These are phyloP conservation scores for Oplegnathus fasciatus DNA, from an alignment of 2,113 vertebrate species.

Conservation along the genomic window DNA sequence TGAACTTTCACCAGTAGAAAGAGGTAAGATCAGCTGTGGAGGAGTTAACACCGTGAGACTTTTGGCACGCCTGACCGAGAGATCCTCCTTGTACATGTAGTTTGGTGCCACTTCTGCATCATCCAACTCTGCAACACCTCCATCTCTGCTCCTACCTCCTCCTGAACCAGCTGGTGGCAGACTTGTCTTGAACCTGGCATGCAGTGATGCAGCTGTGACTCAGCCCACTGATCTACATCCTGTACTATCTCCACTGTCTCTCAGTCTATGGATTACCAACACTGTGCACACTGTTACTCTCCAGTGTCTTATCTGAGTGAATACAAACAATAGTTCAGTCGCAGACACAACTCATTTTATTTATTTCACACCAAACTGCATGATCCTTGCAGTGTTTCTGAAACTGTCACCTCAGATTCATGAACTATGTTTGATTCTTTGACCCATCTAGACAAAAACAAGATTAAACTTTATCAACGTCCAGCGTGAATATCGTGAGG, in stretches of 20 bases:
- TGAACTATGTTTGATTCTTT: no score
- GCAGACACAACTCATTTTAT: neutral
- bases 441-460: neutral
- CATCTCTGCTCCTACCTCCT: constrained; percentile 23
- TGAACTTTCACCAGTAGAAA: neutral
- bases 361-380: neutral
- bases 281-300: neutral
- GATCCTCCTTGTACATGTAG: neutral
- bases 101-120: constrained; percentile 26
- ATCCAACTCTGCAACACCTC: constrained; percentile 9
- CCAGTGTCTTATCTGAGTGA: neutral
- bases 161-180: constrained; percentile 70
- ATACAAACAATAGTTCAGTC: neutral
- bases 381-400: neutral
- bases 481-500: neutral
- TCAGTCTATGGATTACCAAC: neutral
- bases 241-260: neutral
- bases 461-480: neutral
- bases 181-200: constrained; percentile 64
- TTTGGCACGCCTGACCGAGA: neutral
- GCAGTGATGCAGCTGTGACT: constrained; percentile 38
- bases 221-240: constrained; percentile 41
- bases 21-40: neutral
- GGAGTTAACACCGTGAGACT: neutral
- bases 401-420: neutral